Percentiles rank a stretch among this genome's conserved stretches.
Conservation (phyloP, 2,888 invertebrate species). For the Chaetogeoica ovagalla region DNA sequence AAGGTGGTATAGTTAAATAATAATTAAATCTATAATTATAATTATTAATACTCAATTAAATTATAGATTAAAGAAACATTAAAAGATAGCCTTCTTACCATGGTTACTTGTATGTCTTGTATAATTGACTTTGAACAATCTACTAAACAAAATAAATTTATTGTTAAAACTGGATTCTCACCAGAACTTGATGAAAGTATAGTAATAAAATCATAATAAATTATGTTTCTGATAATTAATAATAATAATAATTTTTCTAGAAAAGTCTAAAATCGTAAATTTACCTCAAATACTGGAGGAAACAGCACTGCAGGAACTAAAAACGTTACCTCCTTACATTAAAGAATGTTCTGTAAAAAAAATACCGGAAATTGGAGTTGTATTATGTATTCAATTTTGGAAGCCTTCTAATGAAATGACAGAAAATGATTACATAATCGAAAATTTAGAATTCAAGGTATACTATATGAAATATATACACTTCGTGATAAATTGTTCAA, state of each 20-base stretch:
- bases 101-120: conserved; percentile 72
- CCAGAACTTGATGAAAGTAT: conserved; percentile 74
- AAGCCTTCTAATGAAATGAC: conserved; percentile 61
- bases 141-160: conserved; percentile 68
- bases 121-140: conserved; percentile 73
- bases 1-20: conserved; percentile 59
- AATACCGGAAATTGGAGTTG: conserved; percentile 77
- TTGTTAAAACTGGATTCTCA: conserved; percentile 76
- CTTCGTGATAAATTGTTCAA: neutral
- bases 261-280: conserved; percentile 60
- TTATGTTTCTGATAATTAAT: neutral
- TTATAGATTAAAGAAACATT: conserved; percentile 59
- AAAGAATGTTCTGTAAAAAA: conserved; percentile 71
- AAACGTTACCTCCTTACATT: conserved; percentile 69
- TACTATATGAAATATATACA: conserved; percentile 12
- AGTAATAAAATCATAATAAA: conserved; percentile 54
- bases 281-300: conserved; percentile 74
- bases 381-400: conserved; percentile 75
- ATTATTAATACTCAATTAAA: conserved; percentile 7
- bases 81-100: conserved; percentile 63
- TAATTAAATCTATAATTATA: neutral
- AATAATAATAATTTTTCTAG: neutral
- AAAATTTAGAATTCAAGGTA: conserved; percentile 75
- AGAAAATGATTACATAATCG: conserved; percentile 66
- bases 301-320: conserved; percentile 72